These are phyloP conservation scores for Zonotrichia leucophrys DNA, from an alignment of 2,113 vertebrate genomes.

Conservation along the genomic window DNA sequence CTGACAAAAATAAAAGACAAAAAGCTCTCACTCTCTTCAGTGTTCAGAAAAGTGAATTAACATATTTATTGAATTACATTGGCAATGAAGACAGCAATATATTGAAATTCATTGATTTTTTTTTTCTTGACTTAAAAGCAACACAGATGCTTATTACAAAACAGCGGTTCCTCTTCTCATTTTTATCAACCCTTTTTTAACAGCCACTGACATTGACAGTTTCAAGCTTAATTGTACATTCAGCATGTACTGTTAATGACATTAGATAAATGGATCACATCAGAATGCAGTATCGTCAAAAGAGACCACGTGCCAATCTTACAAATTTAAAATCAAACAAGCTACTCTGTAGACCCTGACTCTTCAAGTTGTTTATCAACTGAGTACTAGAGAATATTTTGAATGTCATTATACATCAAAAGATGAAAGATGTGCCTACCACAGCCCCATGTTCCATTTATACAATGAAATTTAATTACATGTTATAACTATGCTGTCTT, in stretches of 20 bases:
- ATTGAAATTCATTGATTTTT: slow-evolving; percentile 72
- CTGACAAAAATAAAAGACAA: slow-evolving; percentile 57
- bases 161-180: slow-evolving; percentile 59
- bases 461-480: slow-evolving; percentile 72
- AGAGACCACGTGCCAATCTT: slow-evolving; percentile 67
- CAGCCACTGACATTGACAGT: slow-evolving; percentile 66
- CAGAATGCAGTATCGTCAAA: slow-evolving; percentile 61
- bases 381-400: slow-evolving; percentile 71
- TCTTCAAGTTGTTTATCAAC: slow-evolving; percentile 74
- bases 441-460: slow-evolving; percentile 66
- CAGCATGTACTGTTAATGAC: slow-evolving; percentile 70
- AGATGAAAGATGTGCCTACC: slow-evolving; percentile 68
- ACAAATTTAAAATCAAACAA: slow-evolving; percentile 73
- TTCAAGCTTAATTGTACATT: slow-evolving; percentile 73
- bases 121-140: slow-evolving; percentile 69
- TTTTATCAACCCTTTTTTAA: slow-evolving; percentile 65
- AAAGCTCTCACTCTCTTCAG: slow-evolving; percentile 56
- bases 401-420: slow-evolving; percentile 78
- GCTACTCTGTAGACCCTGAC: slow-evolving; percentile 63
- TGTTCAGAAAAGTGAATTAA: slow-evolving; percentile 66
- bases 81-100: slow-evolving; percentile 71
- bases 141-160: slow-evolving; percentile 72
- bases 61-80: slow-evolving; percentile 74
- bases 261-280: slow-evolving; percentile 72
- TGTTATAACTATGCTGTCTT: slow-evolving; percentile 59